Evolutionary conservation across 2,113 vertebrate genomes (phyloP).

Genomic region (Ramphastos sulfuratus): DNA sequence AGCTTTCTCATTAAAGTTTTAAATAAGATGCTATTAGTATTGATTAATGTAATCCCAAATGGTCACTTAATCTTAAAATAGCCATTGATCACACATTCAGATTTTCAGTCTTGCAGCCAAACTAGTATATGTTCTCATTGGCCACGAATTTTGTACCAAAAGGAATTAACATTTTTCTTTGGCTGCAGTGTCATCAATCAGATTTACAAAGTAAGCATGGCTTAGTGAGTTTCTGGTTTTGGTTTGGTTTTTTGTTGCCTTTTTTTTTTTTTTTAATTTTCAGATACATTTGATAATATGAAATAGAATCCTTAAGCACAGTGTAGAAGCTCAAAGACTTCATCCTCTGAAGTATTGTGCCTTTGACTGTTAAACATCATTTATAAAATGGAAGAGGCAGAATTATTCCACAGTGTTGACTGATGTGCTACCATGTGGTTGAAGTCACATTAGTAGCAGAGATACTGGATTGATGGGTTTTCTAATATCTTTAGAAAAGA

Average conservation of each 20-base stretch:
- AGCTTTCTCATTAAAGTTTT: constrained; percentile 53
- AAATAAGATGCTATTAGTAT: constrained; percentile 57
- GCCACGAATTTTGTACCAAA: not conserved
- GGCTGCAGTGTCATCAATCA: not conserved
- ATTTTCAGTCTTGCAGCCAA: constrained; percentile 10
- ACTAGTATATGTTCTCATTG: not conserved
- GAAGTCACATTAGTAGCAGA: not conserved
- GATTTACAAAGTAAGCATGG: not conserved
- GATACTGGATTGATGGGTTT: not conserved
- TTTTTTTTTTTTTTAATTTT: not conserved
- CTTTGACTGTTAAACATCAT: not conserved
- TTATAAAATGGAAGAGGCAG: not conserved
- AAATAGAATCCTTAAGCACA: not conserved
- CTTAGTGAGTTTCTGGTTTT: not conserved
- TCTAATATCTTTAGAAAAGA: not conserved
- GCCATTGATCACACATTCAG: constrained; percentile 39
- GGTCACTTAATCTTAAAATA: constrained; percentile 49
- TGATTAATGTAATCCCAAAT: constrained; percentile 52
- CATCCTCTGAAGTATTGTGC: not conserved
- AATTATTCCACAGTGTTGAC: not conserved
- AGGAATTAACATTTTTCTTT: constrained; percentile 4
- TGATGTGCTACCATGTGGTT: not conserved
- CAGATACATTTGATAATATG: not conserved
- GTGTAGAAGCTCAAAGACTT: not conserved
- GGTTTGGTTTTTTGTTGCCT: too few relatives aligned